A percentile compares a stretch with the other conserved stretches of the same genome.
Conservation (phyloP, 2,888 invertebrate species). For the Plagodis dolabraria region DNA sequence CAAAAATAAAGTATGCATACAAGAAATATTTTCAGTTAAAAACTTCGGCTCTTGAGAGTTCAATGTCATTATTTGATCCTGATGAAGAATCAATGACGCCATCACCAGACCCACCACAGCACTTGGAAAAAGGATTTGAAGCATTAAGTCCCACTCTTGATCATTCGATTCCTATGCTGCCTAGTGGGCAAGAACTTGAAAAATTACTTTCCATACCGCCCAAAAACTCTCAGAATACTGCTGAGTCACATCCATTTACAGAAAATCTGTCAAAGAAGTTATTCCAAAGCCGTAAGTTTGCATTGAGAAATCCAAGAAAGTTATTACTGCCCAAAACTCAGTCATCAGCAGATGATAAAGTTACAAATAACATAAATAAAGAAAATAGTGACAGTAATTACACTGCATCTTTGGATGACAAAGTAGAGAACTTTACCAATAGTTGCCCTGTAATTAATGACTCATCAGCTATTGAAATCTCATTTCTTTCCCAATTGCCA, state of each 20-base stretch:
- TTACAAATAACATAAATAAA: slow-evolving; percentile 29
- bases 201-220: slow-evolving; percentile 75
- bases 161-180: slow-evolving; percentile 55
- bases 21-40: slow-evolving; percentile 93
- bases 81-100: slow-evolving; percentile 52
- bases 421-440: slow-evolving; percentile 6
- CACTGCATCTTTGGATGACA: slow-evolving; percentile 26
- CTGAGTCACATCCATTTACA: slow-evolving; percentile 60
- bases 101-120: slow-evolving; percentile 52
- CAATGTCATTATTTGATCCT: slow-evolving; percentile 79
- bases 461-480: slow-evolving; percentile 17
- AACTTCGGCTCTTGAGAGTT: slow-evolving; percentile 89
- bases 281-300: slow-evolving; percentile 88
- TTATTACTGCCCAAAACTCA: slow-evolving; percentile 57
- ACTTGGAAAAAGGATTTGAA: slow-evolving; percentile 47
- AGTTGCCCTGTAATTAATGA: slow-evolving; percentile 24
- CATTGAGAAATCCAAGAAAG: slow-evolving; percentile 91
- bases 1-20: slow-evolving; percentile 90
- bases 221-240: slow-evolving; percentile 1
- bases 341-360: slow-evolving; percentile 39
- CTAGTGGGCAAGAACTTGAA: slow-evolving; percentile 68
- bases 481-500: slow-evolving; percentile 16
- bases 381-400: slow-evolving; percentile 31
- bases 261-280: slow-evolving; percentile 87
- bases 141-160: slow-evolving; percentile 48